Conservation (phyloP, 2,888 invertebrate species). For the Oegoconia quadripuncta region DNA sequence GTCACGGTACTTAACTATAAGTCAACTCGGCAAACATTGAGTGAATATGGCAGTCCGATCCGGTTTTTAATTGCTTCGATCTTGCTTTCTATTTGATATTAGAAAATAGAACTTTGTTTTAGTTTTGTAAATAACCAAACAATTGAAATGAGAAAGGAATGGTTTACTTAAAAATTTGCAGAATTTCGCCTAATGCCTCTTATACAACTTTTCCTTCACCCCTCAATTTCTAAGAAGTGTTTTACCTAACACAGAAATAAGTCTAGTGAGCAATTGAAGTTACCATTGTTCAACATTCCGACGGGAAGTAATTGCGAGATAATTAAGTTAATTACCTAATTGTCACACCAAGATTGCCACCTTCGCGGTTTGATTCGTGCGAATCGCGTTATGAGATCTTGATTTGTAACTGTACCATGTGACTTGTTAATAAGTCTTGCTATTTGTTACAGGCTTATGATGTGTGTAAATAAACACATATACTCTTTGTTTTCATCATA, state of each 20-base stretch:
- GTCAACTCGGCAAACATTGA: conserved; percentile 28
- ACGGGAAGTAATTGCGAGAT: conserved; percentile 36
- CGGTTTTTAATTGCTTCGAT: conserved; percentile 45
- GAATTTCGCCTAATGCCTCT: no score
- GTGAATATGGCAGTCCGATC: conserved; percentile 26
- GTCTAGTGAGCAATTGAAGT: background rate
- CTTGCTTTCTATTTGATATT: conserved; percentile 42
- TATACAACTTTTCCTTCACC: no score
- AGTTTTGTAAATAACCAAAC: no score
- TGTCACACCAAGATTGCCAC: conserved; percentile 31
- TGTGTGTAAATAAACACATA: no score
- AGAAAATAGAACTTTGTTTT: no score
- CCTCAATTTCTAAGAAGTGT: no score
- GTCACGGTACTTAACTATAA: conserved; percentile 54
- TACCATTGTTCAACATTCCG: conserved; percentile 29
- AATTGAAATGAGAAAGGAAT: no score
- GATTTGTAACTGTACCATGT: conserved; percentile 18
- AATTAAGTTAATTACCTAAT: conserved; percentile 56
- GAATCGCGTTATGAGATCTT: conserved; percentile 40
- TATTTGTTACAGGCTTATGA: no score
- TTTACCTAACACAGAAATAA: conserved; percentile 6
- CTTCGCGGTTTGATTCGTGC: conserved; percentile 31
- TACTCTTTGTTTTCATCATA: no score
- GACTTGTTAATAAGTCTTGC: background rate
- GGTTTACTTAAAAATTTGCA: no score